Evolutionary conservation across 2,888 invertebrate species (phyloP).

Genomic region (Myopa testacea): DNA sequence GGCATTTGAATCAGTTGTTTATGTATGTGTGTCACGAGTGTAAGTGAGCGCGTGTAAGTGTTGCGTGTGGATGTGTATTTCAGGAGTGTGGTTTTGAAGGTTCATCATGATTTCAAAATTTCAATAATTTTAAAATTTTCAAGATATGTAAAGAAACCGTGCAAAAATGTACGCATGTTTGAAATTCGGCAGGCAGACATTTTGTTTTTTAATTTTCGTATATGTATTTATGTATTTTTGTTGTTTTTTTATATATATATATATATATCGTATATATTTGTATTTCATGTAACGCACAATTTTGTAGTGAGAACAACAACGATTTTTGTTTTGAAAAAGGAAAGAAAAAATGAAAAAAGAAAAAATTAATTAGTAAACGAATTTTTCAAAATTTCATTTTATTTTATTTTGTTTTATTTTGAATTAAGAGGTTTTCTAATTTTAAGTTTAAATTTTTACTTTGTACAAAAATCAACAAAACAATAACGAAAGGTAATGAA

Average conservation of each 20-base stretch:
- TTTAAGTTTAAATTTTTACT: conserved; percentile 31
- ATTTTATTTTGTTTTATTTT: conserved; percentile 41
- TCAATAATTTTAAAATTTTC: conserved; percentile 34
- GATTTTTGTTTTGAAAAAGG: conserved; percentile 51
- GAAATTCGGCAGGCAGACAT: conserved; percentile 50
- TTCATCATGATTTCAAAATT: conserved; percentile 33
- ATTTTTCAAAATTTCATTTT: conserved; percentile 50
- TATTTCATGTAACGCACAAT: conserved; percentile 43
- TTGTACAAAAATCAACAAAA: conserved; percentile 43
- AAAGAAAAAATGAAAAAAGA: conserved; percentile 53
- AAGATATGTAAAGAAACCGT: conserved; percentile 34
- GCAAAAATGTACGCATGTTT: conserved; percentile 44
- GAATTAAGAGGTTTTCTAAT: conserved; percentile 30
- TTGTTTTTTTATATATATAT: conserved; percentile 44
- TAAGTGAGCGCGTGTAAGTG: not conserved
- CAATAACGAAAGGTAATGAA: conserved; percentile 34
- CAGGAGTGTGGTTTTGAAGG: not conserved
- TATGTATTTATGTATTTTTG: conserved; percentile 47
- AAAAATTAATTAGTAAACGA: conserved; percentile 54
- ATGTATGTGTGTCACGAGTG: not conserved
- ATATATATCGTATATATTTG: conserved; percentile 44
- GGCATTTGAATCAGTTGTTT: not conserved
- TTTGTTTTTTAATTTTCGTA: conserved; percentile 45
- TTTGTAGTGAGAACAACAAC: conserved; percentile 49
- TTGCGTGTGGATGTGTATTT: not conserved